Evolutionary conservation across 2,888 invertebrate genomes (phyloP).

Genomic region (Pecten maximus): DNA sequence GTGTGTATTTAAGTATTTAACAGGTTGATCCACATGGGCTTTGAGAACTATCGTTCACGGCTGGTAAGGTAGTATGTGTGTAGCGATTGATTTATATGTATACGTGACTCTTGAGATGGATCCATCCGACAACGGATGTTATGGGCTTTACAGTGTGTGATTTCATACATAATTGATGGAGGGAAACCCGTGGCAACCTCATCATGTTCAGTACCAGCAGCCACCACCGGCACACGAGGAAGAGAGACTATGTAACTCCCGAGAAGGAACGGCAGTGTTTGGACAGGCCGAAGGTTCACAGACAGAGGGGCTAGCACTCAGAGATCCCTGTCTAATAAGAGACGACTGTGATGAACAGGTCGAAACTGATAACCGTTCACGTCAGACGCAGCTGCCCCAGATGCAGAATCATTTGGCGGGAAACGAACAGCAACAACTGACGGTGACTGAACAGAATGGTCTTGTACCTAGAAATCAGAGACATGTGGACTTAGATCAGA

Average conservation of each 20-base stretch:
- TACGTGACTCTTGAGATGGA: background rate
- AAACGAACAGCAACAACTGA: background rate
- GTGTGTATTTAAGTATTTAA: conserved; percentile 10
- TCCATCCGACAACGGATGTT: background rate
- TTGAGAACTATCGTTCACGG: background rate
- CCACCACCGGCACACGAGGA: background rate
- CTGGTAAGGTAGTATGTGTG: background rate
- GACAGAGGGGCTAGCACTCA: background rate
- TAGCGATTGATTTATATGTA: background rate
- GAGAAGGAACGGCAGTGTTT: background rate
- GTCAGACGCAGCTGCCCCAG: background rate
- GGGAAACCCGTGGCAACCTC: background rate
- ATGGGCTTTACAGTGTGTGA: background rate
- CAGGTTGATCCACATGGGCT: background rate
- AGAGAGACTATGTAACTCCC: background rate
- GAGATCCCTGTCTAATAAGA: background rate
- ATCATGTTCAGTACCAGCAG: conserved; percentile 7
- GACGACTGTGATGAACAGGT: background rate
- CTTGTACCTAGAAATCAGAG: background rate
- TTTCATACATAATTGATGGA: background rate
- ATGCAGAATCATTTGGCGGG: background rate
- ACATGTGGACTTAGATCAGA: background rate
- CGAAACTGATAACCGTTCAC: background rate
- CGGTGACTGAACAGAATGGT: background rate
- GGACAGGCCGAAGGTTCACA: background rate